Conservation (phyloP, 2,888 invertebrate genomes). For the Endomychus coccineus region DNA sequence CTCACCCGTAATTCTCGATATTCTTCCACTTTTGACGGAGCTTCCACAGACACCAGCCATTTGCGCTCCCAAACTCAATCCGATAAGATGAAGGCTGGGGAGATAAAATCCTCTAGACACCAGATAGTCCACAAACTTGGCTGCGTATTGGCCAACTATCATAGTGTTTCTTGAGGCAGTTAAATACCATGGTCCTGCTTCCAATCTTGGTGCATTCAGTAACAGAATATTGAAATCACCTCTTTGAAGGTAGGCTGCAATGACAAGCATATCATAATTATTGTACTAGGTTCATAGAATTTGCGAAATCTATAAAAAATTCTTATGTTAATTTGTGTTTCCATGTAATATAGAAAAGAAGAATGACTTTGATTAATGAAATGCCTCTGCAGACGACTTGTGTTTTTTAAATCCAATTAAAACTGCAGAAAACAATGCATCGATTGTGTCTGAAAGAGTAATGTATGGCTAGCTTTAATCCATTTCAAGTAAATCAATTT, state of each 20-base stretch:
- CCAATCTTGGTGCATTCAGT: constrained; percentile 50
- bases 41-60: constrained; percentile 57
- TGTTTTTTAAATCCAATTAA: too few relatives aligned
- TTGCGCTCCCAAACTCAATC: constrained; percentile 58
- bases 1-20: constrained; percentile 53
- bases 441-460: too few relatives aligned
- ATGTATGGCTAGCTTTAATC: too few relatives aligned
- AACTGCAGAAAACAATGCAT: too few relatives aligned
- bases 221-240: constrained; percentile 54
- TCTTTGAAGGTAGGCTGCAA: constrained; percentile 50
- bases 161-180: constrained; percentile 52
- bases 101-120: constrained; percentile 51
- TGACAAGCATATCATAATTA: too few relatives aligned
- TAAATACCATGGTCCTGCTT: constrained; percentile 59
- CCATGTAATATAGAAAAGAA: too few relatives aligned
- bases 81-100: constrained; percentile 52
- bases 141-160: constrained; percentile 53
- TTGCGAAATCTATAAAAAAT: too few relatives aligned
- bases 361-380: too few relatives aligned
- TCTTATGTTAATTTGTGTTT: too few relatives aligned
- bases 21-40: constrained; percentile 48
- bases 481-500: too few relatives aligned
- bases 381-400: too few relatives aligned
- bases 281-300: too few relatives aligned
- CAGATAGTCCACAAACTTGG: constrained; percentile 52